Evolutionary conservation across 2,888 invertebrate species (phyloP).

Genomic region (Tuberolachnus salignus): DNA sequence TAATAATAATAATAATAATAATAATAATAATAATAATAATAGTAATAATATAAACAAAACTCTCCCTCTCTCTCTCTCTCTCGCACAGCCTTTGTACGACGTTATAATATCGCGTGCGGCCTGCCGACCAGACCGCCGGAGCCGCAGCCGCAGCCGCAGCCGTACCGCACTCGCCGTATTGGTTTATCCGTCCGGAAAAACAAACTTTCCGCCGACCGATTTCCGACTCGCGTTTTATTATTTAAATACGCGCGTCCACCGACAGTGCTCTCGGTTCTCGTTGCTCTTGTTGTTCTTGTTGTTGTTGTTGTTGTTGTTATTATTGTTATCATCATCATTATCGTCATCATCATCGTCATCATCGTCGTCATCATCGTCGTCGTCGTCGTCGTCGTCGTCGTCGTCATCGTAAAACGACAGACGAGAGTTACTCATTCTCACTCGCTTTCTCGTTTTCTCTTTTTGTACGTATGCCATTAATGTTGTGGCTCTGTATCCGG

Average conservation of each 20-base stretch:
- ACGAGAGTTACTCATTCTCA: background rate
- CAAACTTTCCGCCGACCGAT: conserved; percentile 29
- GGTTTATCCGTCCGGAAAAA: conserved; percentile 31
- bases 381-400: no score
- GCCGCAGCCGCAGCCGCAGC: no score
- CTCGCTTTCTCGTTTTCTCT: no score
- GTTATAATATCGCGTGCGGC: background rate
- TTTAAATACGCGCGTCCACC: background rate
- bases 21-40: conserved; percentile 20
- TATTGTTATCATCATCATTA: no score
- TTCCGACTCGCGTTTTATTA: background rate
- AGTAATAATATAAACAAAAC: conserved; percentile 31
- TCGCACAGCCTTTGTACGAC: background rate
- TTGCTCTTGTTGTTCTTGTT: background rate
- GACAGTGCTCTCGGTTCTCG: no score
- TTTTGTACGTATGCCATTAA: no score
- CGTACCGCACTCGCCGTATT: background rate
- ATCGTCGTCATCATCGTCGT: no score
- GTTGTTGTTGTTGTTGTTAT: no score
- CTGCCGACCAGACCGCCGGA: background rate
- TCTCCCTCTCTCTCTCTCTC: background rate
- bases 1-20: conserved; percentile 17
- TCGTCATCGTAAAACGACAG: background rate
- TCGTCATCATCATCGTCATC: no score
- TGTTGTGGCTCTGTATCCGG: no score